These are phyloP conservation scores for Lanistes nyassanus DNA, from an alignment of 1,140 invertebrate genomes.

Conservation along the genomic window DNA sequence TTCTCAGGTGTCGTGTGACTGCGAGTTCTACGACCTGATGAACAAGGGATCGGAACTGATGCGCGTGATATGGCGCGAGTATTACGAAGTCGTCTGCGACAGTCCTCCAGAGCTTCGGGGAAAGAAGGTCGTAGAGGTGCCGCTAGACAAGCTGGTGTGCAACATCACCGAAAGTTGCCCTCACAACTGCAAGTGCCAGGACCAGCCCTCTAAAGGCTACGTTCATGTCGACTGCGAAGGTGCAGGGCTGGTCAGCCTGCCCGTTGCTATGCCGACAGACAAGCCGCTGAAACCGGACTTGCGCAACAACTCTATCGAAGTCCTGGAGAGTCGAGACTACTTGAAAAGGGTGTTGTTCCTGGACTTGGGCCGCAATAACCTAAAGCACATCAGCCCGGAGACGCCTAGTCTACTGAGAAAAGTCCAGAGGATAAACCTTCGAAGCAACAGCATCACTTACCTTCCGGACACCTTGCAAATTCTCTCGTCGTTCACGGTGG, in stretches of 20 bases:
- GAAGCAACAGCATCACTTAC: neutral
- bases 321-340: neutral
- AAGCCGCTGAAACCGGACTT: neutral
- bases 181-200: constrained; percentile 23
- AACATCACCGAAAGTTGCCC: constrained; percentile 30
- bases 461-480: neutral
- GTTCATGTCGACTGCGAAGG: constrained; percentile 27
- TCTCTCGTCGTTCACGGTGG: neutral
- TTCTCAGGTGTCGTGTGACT: constrained; percentile 27
- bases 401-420: neutral
- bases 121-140: constrained; percentile 15
- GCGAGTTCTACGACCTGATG: constrained; percentile 29
- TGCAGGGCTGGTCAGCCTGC: constrained; percentile 16
- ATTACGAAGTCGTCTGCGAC: constrained; percentile 22
- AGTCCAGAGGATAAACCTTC: neutral
- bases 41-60: constrained; percentile 17
- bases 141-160: constrained; percentile 27
- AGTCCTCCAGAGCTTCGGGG: constrained; percentile 23
- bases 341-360: neutral
- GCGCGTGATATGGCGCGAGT: constrained; percentile 21
- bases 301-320: neutral
- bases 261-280: neutral
- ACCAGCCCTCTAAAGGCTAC: constrained; percentile 26
- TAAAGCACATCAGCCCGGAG: neutral
- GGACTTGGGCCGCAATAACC: neutral